These are phyloP conservation scores for Orycteropus afer DNA, from an alignment of 2,113 vertebrate species.

Conservation along the genomic window DNA sequence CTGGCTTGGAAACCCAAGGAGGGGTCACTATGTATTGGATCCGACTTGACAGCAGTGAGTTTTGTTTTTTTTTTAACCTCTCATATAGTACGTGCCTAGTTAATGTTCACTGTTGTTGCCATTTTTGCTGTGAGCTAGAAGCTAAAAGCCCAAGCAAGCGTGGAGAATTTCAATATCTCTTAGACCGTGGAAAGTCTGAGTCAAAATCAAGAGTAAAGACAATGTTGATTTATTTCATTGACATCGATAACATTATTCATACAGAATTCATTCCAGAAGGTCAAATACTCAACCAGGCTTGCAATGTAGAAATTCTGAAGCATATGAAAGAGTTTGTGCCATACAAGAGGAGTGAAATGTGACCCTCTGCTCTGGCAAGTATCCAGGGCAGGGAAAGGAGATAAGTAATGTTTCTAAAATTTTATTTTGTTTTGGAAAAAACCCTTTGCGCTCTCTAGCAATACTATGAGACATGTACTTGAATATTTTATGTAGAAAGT, in stretches of 20 bases:
- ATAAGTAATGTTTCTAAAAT: not conserved
- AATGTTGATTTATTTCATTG: constrained; percentile 49
- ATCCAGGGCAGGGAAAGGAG: not conserved
- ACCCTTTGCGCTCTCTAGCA: not conserved
- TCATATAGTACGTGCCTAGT: not conserved
- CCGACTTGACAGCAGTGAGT: too few relatives aligned
- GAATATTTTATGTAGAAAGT: not conserved
- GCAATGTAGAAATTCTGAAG: not conserved
- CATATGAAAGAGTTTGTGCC: not conserved
- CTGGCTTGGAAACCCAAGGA: too few relatives aligned
- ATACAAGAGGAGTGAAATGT: not conserved
- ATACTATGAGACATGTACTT: not conserved
- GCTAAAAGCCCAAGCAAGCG: not conserved
- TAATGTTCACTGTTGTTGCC: not conserved
- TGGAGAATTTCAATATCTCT: not conserved
- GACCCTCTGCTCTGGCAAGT: not conserved
- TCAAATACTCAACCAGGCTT: constrained; percentile 15
- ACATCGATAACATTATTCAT: constrained; percentile 14
- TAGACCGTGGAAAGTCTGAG: not conserved
- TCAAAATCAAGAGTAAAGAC: constrained; percentile 40
- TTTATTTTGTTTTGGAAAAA: not conserved
- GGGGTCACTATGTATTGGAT: too few relatives aligned
- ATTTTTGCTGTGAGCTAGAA: constrained; percentile 38
- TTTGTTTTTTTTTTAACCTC: too few relatives aligned
- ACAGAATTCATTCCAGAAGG: constrained; percentile 56